phyloP scores from a whole-genome alignment of 23 tunicate species.

The Halocynthia roretzi region DNA sequence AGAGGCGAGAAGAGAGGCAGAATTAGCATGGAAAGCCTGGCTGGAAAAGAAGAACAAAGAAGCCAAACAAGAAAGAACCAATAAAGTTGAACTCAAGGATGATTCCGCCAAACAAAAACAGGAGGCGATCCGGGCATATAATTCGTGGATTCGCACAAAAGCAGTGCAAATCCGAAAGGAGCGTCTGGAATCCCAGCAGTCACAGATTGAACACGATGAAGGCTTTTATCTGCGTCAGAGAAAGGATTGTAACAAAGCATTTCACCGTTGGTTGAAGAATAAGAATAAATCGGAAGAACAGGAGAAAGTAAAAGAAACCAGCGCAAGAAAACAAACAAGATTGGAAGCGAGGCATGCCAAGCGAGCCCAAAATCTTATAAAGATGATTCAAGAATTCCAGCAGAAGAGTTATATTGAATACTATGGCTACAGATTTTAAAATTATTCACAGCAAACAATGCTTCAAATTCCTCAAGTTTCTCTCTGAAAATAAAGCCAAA shows the following conservation, averaged over 20 bases:
- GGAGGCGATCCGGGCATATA: conserved; percentile 62
- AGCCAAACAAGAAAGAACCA: conserved; percentile 23
- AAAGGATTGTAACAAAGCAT: conserved; percentile 68
- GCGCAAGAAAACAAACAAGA: conserved; percentile 35
- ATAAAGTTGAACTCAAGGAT: conserved; percentile 13
- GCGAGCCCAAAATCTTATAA: conserved; percentile 52
- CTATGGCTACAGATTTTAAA: conserved; percentile 72
- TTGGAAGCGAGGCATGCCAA: conserved; percentile 50
- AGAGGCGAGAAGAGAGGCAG: conserved; percentile 59
- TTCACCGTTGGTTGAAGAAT: conserved; percentile 53
- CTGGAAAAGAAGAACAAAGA: conserved; percentile 57
- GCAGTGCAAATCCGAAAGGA: conserved; percentile 54
- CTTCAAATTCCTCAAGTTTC: background rate
- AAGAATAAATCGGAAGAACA: conserved; percentile 42
- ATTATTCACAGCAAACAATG: background rate
- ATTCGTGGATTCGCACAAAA: conserved; percentile 50
- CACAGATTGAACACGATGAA: conserved; percentile 72
- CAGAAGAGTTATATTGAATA: conserved; percentile 92
- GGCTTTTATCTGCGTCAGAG: conserved; percentile 71
- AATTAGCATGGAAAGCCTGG: conserved; percentile 86
- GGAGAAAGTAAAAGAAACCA: conserved; percentile 22
- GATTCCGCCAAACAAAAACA: conserved; percentile 14
- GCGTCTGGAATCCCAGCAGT: conserved; percentile 50
- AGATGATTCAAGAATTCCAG: conserved; percentile 60
- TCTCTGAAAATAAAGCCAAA: too few species aligned